phyloP scores from a whole-genome alignment of 2,888 invertebrate genomes.

The Eucera pruinosa region DNA sequence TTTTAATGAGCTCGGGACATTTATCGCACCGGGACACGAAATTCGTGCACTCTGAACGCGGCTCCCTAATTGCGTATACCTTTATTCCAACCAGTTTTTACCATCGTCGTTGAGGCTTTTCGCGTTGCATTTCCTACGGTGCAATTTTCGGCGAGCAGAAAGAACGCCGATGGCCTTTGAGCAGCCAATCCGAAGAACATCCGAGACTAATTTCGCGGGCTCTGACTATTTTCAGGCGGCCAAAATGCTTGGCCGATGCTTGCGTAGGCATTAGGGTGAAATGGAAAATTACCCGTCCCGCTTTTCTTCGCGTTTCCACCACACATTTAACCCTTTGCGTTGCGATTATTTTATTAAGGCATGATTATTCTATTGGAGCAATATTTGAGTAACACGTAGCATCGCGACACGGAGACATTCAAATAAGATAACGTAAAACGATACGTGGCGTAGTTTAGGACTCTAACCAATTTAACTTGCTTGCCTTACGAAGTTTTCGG shows the following conservation, averaged over 20 bases:
- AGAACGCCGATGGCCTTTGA: not conserved
- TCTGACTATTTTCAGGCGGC: slow-evolving; percentile 2
- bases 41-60: slow-evolving; percentile 14
- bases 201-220: slow-evolving; percentile 19
- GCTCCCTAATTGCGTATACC: slow-evolving; percentile 55
- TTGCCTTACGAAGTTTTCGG: too few species aligned
- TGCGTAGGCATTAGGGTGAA: slow-evolving; percentile 30
- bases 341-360: too few species aligned
- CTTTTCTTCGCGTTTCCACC: slow-evolving; percentile 10
- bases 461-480: too few species aligned
- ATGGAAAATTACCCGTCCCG: slow-evolving; percentile 44
- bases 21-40: slow-evolving; percentile 40
- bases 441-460: too few species aligned
- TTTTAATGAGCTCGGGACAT: slow-evolving; percentile 47
- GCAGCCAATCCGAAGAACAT: not conserved
- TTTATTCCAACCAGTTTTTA: slow-evolving; percentile 32
- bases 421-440: too few species aligned
- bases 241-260: not conserved
- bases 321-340: too few species aligned
- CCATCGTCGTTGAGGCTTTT: not conserved
- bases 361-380: too few species aligned
- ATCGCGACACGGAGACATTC: too few species aligned
- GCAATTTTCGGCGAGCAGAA: slow-evolving; percentile 22
- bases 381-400: too few species aligned
- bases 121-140: not conserved